A percentile compares a stretch with the other conserved stretches of the same genome.
These are phyloP conservation scores for Physella acuta DNA, from an alignment of 1,140 invertebrate genomes.

Conservation along the genomic window DNA sequence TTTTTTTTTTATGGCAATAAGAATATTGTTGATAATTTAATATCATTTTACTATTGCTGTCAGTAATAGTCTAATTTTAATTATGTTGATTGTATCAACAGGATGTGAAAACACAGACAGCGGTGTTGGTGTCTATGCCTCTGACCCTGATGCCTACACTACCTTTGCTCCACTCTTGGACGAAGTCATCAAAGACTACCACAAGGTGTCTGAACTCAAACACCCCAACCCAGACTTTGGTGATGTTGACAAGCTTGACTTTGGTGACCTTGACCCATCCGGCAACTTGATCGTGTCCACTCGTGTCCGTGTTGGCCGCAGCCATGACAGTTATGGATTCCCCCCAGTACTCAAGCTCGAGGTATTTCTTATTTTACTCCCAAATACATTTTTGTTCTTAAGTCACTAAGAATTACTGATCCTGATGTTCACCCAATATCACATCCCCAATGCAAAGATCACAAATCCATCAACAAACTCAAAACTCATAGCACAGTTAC, in stretches of 20 bases:
- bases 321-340: conserved; percentile 45
- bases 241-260: conserved; percentile 45
- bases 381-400: too few species aligned
- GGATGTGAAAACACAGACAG: conserved; percentile 45
- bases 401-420: too few species aligned
- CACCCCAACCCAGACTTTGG: conserved; percentile 75
- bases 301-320: conserved; percentile 50
- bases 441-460: too few species aligned
- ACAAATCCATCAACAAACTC: too few species aligned
- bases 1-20: too few species aligned
- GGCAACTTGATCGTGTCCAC: conserved; percentile 66
- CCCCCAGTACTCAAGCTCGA: conserved; percentile 76
- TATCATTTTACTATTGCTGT: too few species aligned
- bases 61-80: too few species aligned
- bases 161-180: conserved; percentile 50
- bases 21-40: too few species aligned
- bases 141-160: conserved; percentile 52
- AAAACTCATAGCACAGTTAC: too few species aligned
- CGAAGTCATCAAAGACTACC: conserved; percentile 51
- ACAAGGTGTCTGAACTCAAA: conserved; percentile 57
- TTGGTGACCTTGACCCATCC: conserved; percentile 47
- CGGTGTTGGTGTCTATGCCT: conserved; percentile 47
- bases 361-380: too few species aligned
- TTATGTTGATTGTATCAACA: too few species aligned
- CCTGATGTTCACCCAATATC: too few species aligned